Evolutionary conservation across 2,797 vertebrate genomes (phyloP).

Genomic region (Menidia menidia): DNA sequence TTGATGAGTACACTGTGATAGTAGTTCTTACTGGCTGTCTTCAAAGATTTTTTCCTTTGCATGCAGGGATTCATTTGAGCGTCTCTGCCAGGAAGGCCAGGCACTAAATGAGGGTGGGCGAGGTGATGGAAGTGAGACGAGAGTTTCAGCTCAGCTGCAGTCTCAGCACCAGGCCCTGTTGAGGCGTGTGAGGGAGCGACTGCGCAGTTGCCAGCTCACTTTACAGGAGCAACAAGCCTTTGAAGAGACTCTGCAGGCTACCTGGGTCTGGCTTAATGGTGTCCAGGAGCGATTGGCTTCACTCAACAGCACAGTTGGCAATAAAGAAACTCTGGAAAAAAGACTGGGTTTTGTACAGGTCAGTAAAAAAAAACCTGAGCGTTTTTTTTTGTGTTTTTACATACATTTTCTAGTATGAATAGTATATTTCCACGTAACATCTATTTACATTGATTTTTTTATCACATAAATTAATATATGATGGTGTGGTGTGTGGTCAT

Average conservation of each 20-base stretch:
- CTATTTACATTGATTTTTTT: background rate
- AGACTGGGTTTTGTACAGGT: constrained; percentile 92
- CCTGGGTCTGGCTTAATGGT: constrained; percentile 90
- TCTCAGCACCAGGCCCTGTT: constrained; percentile 89
- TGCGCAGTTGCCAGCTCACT: constrained; percentile 88
- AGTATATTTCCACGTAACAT: too few species aligned
- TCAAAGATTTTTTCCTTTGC: background rate
- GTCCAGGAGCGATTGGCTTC: constrained; percentile 88
- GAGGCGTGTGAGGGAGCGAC: constrained; percentile 85
- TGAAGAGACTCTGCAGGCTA: constrained; percentile 89
- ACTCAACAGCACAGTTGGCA: constrained; percentile 89
- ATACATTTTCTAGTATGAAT: too few species aligned
- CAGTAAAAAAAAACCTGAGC: constrained; percentile 26
- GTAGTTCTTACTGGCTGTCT: background rate
- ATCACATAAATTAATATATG: background rate
- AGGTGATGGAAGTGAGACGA: constrained; percentile 87
- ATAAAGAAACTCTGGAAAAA: constrained; percentile 89
- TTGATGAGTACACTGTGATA: too few species aligned
- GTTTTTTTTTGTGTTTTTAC: too few species aligned
- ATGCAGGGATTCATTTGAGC: constrained; percentile 92
- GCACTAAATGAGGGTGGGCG: constrained; percentile 89
- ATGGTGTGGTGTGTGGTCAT: background rate
- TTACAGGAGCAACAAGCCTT: constrained; percentile 95
- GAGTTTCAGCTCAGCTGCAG: constrained; percentile 89
- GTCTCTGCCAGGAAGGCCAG: constrained; percentile 90